Evolutionary conservation across 2,113 vertebrate genomes (phyloP).

Genomic region (Amphilophus citrinellus): DNA sequence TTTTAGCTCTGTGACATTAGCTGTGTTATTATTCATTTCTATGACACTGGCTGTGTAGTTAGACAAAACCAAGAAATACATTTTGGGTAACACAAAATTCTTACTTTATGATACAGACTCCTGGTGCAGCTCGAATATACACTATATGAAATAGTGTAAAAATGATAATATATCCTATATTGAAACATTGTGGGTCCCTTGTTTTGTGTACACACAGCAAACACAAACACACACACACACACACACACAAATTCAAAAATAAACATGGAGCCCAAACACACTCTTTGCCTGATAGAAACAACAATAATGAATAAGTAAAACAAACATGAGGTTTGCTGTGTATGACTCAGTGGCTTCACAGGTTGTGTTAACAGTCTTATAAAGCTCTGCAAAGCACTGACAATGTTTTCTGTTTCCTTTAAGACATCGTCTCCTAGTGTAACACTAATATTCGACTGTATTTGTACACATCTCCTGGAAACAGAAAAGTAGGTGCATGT

Average conservation of each 20-base stretch:
- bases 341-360: neutral
- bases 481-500: neutral
- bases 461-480: neutral
- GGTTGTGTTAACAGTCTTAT: constrained; percentile 39
- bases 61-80: too few species aligned
- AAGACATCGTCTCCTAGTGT: neutral
- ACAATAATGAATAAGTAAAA: neutral
- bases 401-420: neutral
- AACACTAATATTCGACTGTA: neutral
- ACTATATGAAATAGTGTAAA: neutral
- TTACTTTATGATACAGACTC: neutral
- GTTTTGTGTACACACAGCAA: constrained; percentile 35
- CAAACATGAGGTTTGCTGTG: constrained; percentile 12
- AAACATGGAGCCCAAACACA: neutral
- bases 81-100: neutral
- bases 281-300: neutral
- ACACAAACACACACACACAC: constrained; percentile 41
- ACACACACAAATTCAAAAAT: constrained; percentile 21
- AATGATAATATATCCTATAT: neutral
- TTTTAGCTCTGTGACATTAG: too few species aligned
- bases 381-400: neutral
- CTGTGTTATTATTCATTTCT: too few species aligned
- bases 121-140: neutral
- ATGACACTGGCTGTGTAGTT: too few species aligned
- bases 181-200: constrained; percentile 22